These are phyloP conservation scores for Stigmatopora argus DNA, from an alignment of 2,113 vertebrate species.

Conservation along the genomic window DNA sequence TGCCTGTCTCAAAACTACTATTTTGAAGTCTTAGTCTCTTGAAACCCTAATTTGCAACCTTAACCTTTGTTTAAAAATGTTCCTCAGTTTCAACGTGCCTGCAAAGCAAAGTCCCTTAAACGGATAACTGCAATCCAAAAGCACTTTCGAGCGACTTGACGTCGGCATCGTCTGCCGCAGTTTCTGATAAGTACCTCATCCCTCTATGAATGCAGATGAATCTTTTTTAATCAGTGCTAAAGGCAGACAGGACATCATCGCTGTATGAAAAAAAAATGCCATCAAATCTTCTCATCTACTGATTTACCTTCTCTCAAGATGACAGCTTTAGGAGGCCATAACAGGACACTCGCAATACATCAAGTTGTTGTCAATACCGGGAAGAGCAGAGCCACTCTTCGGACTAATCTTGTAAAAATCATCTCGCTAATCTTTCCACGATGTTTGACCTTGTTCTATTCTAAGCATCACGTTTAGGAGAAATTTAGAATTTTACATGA, in stretches of 20 bases:
- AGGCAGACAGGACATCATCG: constrained; percentile 73
- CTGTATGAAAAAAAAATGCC: constrained; percentile 79
- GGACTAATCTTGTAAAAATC: constrained; percentile 30
- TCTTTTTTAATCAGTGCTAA: constrained; percentile 86
- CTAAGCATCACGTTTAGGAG: too few relatives aligned
- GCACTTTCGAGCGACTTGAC: constrained; percentile 78
- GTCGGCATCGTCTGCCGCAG: constrained; percentile 62
- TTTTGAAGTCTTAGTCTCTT: not conserved
- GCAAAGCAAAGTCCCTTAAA: constrained; percentile 48
- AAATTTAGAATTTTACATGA: too few relatives aligned
- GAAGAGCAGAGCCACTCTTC: constrained; percentile 18
- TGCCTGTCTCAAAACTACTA: too few relatives aligned
- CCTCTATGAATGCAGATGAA: constrained; percentile 83
- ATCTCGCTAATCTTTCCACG: constrained; percentile 13
- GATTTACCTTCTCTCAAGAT: constrained; percentile 63
- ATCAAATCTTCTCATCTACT: constrained; percentile 73
- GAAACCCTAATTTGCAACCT: not conserved
- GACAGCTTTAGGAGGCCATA: constrained; percentile 62
- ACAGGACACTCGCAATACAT: constrained; percentile 46
- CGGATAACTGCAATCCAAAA: constrained; percentile 74
- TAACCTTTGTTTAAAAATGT: not conserved
- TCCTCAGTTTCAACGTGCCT: not conserved
- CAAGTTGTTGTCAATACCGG: constrained; percentile 53
- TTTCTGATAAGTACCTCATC: constrained; percentile 78
- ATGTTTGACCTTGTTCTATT: constrained; percentile 24